Percentiles rank a stretch among this genome's conserved stretches.
Conservation (phyloP, 2,888 invertebrate genomes). For the Macaria notata region DNA sequence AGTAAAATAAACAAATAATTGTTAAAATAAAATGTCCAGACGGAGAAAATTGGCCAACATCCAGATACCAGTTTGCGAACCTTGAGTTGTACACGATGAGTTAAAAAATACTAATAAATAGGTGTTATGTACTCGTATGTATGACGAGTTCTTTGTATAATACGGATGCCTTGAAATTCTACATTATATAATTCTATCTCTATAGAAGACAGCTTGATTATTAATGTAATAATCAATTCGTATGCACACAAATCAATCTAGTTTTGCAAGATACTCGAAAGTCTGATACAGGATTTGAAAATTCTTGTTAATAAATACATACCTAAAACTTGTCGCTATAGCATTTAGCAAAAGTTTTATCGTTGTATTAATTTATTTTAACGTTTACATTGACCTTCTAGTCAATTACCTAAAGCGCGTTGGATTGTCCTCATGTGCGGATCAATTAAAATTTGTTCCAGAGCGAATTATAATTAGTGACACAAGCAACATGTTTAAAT, state of each 20-base stretch:
- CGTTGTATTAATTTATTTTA: conserved; percentile 13
- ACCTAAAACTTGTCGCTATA: conserved; percentile 7
- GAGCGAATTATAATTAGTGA: conserved; percentile 31
- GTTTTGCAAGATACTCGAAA: conserved; percentile 8
- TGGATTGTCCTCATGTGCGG: conserved; percentile 42
- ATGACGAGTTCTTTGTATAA: conserved; percentile 32
- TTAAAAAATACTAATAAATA: conserved; percentile 44
- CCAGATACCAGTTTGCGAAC: conserved; percentile 55
- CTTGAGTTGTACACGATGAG: conserved; percentile 53
- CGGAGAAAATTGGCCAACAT: conserved; percentile 52
- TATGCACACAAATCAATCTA: not conserved
- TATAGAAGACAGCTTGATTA: not conserved
- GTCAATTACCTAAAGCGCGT: conserved; percentile 32
- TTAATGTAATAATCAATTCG: not conserved
- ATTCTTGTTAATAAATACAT: not conserved
- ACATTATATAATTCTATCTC: conserved; percentile 1
- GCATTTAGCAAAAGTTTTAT: conserved; percentile 2
- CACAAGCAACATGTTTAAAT: conserved; percentile 33
- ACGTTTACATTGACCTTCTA: conserved; percentile 24
- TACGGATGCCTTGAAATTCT: conserved; percentile 12
- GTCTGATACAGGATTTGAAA: not conserved
- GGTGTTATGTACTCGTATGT: conserved; percentile 33
- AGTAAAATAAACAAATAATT: conserved; percentile 56
- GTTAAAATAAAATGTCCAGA: conserved; percentile 52
- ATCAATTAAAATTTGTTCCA: conserved; percentile 38